phyloP scores from a whole-genome alignment of 2,797 vertebrate species.

The Galaxias olidus region DNA sequence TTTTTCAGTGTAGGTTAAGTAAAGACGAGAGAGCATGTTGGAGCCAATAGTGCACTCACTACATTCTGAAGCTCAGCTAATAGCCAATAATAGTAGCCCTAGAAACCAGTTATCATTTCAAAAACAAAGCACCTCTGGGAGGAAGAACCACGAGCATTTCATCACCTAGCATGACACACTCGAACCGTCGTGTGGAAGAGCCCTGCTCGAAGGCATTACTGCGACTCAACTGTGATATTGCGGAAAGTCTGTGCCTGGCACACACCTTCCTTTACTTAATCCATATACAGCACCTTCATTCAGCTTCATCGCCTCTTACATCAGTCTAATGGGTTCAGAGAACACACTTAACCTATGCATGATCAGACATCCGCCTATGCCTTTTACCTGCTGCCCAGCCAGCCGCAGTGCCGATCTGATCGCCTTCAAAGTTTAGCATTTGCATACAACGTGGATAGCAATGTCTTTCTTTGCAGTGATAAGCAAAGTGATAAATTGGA shows the following conservation, averaged over 20 bases:
- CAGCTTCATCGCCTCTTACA: neutral
- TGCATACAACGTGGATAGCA: too few species aligned
- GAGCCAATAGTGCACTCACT: neutral
- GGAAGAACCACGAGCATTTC: slow-evolving; percentile 16
- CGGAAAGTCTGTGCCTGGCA: slow-evolving; percentile 18
- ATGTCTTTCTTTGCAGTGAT: too few species aligned
- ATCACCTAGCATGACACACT: slow-evolving; percentile 28
- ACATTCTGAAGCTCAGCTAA: slow-evolving; percentile 12
- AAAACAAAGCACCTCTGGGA: slow-evolving; percentile 19
- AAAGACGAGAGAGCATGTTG: too few species aligned
- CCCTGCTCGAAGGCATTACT: slow-evolving; percentile 23
- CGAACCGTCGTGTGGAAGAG: slow-evolving; percentile 26
- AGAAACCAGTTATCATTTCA: slow-evolving; percentile 9
- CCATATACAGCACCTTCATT: neutral
- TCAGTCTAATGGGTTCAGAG: slow-evolving; percentile 7
- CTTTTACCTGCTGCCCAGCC: too few species aligned
- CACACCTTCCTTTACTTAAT: slow-evolving; percentile 26
- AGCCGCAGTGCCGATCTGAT: too few species aligned
- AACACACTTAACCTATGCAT: slow-evolving; percentile 12
- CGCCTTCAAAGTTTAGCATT: too few species aligned
- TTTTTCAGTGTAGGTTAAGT: too few species aligned
- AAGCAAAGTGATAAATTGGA: too few species aligned
- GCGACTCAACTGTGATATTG: slow-evolving; percentile 36
- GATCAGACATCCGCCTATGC: slow-evolving; percentile 1
- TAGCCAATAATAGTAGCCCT: slow-evolving; percentile 11